Percentiles rank a stretch among this genome's conserved stretches.
Evolutionary conservation across 2,888 invertebrate species (phyloP).

Genomic region (Drosophila multiciliata): DNA sequence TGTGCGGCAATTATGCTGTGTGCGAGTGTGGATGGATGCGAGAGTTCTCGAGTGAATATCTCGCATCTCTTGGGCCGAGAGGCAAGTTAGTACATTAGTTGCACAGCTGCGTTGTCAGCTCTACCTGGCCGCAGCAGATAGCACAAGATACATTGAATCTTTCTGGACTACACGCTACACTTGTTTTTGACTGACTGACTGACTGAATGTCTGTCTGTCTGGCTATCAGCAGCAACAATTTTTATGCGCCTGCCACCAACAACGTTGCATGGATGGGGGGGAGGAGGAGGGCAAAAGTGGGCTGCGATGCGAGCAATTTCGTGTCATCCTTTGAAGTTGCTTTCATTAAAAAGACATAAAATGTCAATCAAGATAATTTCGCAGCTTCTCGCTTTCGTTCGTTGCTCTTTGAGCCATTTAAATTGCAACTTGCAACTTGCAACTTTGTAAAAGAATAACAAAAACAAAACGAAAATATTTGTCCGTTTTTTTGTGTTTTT

Average conservation of each 20-base stretch:
- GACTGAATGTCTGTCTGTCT: conserved; percentile 1
- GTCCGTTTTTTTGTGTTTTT: not conserved
- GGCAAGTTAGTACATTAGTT: conserved; percentile 71
- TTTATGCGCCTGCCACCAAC: conserved; percentile 74
- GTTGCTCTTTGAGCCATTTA: conserved; percentile 28
- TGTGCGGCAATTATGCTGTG: not conserved
- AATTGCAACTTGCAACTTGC: conserved; percentile 24
- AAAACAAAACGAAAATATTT: not conserved
- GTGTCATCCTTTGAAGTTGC: conserved; percentile 51
- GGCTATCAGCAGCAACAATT: conserved; percentile 40
- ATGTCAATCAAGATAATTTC: conserved; percentile 78
- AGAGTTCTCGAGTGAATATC: conserved; percentile 16
- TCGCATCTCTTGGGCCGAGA: conserved; percentile 11
- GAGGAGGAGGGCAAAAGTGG: conserved; percentile 33
- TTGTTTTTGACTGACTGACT: conserved; percentile 37
- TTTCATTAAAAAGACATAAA: conserved; percentile 77
- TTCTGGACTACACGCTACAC: conserved; percentile 58
- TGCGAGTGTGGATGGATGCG: not conserved
- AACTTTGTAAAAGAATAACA: conserved; percentile 8
- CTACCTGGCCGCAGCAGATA: conserved; percentile 59
- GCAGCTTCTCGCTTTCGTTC: conserved; percentile 27
- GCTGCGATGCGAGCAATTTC: conserved; percentile 54
- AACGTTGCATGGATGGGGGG: conserved; percentile 14
- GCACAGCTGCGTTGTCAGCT: conserved; percentile 56
- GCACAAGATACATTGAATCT: conserved; percentile 66